Percentiles rank a stretch among this genome's conserved stretches.
phyloP scores from a whole-genome alignment of 2,888 invertebrate species.

The Macaria liturata region DNA sequence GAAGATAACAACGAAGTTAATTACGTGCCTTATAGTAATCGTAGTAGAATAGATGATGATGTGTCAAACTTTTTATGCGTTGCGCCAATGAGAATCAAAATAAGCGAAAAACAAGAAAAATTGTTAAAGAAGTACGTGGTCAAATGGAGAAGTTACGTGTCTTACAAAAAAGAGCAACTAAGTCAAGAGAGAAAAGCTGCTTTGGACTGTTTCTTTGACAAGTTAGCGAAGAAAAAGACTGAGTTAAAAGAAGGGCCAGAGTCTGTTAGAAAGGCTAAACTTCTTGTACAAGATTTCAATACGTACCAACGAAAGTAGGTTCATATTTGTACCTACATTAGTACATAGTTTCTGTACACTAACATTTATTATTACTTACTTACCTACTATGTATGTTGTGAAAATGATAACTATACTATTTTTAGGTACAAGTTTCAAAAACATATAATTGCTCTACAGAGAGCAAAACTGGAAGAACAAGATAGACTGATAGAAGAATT shows the following conservation, averaged over 20 bases:
- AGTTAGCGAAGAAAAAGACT: slow-evolving; percentile 63
- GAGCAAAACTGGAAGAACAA: slow-evolving; percentile 87
- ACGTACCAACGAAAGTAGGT: slow-evolving; percentile 72
- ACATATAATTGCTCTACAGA: slow-evolving; percentile 88
- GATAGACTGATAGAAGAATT: slow-evolving; percentile 88
- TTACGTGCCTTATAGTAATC: slow-evolving; percentile 11
- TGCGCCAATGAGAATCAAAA: slow-evolving; percentile 51
- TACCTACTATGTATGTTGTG: no score
- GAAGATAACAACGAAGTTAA: slow-evolving; percentile 8
- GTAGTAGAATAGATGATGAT: slow-evolving; percentile 26
- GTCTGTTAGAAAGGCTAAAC: slow-evolving; percentile 53
- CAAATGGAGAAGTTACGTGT: slow-evolving; percentile 63
- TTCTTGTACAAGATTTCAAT: slow-evolving; percentile 59
- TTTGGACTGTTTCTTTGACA: slow-evolving; percentile 66
- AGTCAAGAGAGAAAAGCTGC: slow-evolving; percentile 57
- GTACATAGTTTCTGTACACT: no score
- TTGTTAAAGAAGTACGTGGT: slow-evolving; percentile 57
- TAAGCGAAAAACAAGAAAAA: slow-evolving; percentile 45
- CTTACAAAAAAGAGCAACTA: slow-evolving; percentile 49
- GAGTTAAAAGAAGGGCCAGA: slow-evolving; percentile 43
- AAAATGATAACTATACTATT: slow-evolving; percentile 19
- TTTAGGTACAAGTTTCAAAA: slow-evolving; percentile 87
- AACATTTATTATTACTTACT: no score
- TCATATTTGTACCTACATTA: not conserved
- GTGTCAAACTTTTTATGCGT: slow-evolving; percentile 53